Evolutionary conservation across 2,888 invertebrate species (phyloP).

Genomic region (Anagyrus pseudococci): DNA sequence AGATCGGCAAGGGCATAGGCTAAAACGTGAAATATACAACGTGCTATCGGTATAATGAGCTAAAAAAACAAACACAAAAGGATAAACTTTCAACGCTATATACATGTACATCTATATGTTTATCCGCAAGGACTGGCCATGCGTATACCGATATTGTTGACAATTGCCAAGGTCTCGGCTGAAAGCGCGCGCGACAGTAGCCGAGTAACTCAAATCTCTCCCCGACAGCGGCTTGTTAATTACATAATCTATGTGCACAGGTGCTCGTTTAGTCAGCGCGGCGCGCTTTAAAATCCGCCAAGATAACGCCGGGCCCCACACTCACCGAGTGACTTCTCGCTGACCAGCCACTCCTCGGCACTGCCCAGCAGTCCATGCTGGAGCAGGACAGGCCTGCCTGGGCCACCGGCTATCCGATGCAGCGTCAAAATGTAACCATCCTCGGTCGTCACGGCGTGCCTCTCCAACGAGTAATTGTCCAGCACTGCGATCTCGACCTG

Average conservation of each 20-base stretch:
- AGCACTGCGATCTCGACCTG: too few relatives aligned
- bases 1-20: slow-evolving; percentile 57
- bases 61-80: neutral
- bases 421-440: slow-evolving; percentile 85
- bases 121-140: too few relatives aligned
- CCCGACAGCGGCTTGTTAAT: too few relatives aligned
- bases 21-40: neutral
- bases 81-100: neutral
- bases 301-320: neutral
- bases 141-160: too few relatives aligned
- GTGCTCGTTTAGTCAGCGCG: too few relatives aligned
- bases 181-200: too few relatives aligned
- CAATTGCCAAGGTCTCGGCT: too few relatives aligned
- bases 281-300: neutral
- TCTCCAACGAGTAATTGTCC: slow-evolving; percentile 61
- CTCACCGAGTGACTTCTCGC: slow-evolving; percentile 69
- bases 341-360: slow-evolving; percentile 79
- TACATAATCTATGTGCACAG: too few relatives aligned
- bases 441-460: slow-evolving; percentile 74
- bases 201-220: too few relatives aligned
- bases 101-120: too few relatives aligned
- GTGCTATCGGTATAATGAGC: neutral
- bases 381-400: slow-evolving; percentile 68
- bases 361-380: slow-evolving; percentile 84
- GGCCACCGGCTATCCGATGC: slow-evolving; percentile 76